Conservation (phyloP, 2,888 invertebrate species). For the Spodoptera exigua region DNA sequence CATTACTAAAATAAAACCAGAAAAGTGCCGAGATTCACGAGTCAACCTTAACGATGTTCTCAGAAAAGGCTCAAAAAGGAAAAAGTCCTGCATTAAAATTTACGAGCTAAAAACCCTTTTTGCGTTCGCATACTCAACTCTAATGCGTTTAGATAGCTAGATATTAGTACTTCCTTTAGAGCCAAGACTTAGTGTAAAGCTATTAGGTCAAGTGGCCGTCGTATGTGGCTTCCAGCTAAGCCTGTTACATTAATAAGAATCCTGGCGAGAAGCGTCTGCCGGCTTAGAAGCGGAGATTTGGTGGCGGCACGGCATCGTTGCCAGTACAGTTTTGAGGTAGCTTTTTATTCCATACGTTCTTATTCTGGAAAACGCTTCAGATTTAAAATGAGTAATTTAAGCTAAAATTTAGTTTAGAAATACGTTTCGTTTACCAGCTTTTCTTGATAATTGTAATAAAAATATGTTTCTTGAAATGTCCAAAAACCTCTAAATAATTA, state of each 20-base stretch:
- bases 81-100: conserved; percentile 14
- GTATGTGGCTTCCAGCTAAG: conserved; percentile 78
- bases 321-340: no score
- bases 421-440: no score
- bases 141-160: conserved; percentile 57
- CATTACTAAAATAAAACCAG: no score
- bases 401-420: no score
- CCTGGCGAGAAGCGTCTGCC: conserved; percentile 26
- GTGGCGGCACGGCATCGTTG: neutral
- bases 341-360: no score
- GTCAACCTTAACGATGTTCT: no score
- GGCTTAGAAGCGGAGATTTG: conserved; percentile 42
- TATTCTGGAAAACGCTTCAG: no score
- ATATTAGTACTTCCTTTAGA: conserved; percentile 65
- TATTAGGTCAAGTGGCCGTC: conserved; percentile 79
- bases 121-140: conserved; percentile 39
- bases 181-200: conserved; percentile 75
- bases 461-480: no score
- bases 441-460: no score
- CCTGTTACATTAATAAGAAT: conserved; percentile 76
- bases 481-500: no score
- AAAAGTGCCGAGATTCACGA: no score
- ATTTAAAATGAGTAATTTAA: no score
- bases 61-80: conserved; percentile 12
- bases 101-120: conserved; percentile 41